A percentile compares a stretch with the other conserved stretches of the same genome.
Conservation (phyloP, 2,113 vertebrate species). For the Sakesphorus luctuosus region DNA sequence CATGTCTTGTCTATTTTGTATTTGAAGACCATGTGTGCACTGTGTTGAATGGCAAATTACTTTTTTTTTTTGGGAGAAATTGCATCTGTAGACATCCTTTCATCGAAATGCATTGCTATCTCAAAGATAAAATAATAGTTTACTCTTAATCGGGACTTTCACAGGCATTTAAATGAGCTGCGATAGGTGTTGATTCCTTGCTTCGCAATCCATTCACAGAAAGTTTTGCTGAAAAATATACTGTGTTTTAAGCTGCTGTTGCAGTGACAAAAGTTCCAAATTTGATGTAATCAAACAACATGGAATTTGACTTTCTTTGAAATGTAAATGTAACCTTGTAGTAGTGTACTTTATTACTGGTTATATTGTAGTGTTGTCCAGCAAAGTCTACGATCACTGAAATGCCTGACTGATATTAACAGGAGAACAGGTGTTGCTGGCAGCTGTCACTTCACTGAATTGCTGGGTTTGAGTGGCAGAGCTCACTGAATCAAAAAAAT, state of each 20-base stretch:
- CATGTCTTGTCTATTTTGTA: neutral
- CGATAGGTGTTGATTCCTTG: neutral
- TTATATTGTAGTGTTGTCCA: neutral
- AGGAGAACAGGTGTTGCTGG: neutral
- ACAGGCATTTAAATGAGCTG: neutral
- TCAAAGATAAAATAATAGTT: neutral
- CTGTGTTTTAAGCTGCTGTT: neutral
- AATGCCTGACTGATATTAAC: neutral
- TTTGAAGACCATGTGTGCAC: neutral
- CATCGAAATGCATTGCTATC: neutral
- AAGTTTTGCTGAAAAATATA: neutral
- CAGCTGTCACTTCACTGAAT: neutral
- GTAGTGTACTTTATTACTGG: neutral
- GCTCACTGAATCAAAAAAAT: slow-evolving; percentile 15
- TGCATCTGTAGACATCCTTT: neutral
- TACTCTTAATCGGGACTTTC: neutral
- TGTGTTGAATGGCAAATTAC: neutral
- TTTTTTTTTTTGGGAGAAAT: neutral
- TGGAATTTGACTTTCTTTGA: neutral
- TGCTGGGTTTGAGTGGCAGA: neutral
- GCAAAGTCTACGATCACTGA: neutral
- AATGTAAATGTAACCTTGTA: neutral
- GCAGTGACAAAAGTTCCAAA: neutral
- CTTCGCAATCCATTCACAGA: neutral
- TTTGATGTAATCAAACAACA: neutral